Evolutionary conservation across 2,797 vertebrate genomes (phyloP), one percentile per base, ranked within the genome.

Genomic region (Dendrocincla fuliginosa): DNA sequence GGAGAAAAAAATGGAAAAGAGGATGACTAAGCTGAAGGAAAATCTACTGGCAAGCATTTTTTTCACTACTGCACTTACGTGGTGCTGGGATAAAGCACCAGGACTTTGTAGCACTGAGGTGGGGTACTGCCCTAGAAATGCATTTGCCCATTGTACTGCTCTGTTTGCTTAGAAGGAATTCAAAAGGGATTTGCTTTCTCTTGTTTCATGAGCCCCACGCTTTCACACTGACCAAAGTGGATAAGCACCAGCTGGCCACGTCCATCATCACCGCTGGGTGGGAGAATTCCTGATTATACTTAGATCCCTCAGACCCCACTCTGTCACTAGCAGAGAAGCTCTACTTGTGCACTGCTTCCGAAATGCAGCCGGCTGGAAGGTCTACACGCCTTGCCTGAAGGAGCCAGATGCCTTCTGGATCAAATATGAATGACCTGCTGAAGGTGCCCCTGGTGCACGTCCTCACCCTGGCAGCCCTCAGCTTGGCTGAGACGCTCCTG

Each of bases 161-260:
- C 89, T 97, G 97, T 96, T 98, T 98, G 96, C 98, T 98, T 97
- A 97, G 94, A 98, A 98, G 94, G 95, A 98, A 98, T 98, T 97
- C 97, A 97, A 85, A 88, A 91, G 92, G 97, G 98, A 98, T 98
- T 98, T 98, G 96, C 97, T 96, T 98, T 98, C 98, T 97, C 98
- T 98, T 98, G 98, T 98, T 98, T 98, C 97, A 97, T 44, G 88
- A 98, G 96, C 93, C 96, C 95, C 97, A 96, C 95, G 32, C 97
- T 98, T 98, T 98, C 98, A 73, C 97, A 85, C 97, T 97, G 97
- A 97, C 95, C 83, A 80, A 98, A 98, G 98, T 97, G 97, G 98
- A 98, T 98, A 98, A 85, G 77, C 93, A 98, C 96, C 99, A 99
- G 98, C 98, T 99, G 99, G 97, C 86, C 84, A 77, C 7, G 98